A percentile compares a stretch with the other conserved stretches of the same genome.
These are phyloP conservation scores for Pyrgus malvae DNA, from an alignment of 2,888 invertebrate species.

Conservation along the genomic window DNA sequence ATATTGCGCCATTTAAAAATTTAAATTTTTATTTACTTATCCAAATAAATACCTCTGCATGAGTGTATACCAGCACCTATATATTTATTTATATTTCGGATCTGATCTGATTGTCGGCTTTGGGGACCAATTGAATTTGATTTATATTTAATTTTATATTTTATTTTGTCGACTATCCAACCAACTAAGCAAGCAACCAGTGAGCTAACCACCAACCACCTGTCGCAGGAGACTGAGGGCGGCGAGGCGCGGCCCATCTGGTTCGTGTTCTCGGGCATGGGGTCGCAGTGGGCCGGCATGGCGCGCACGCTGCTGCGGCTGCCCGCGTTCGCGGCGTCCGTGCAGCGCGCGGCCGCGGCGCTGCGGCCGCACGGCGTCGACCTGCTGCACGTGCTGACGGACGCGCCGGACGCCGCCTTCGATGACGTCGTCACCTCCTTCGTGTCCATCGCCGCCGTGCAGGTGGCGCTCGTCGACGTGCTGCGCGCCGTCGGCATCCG, in stretches of 20 bases:
- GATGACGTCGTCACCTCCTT: conserved; percentile 95
- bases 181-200: too few relatives aligned
- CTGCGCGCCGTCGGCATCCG: conserved; percentile 87
- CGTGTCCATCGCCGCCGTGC: conserved; percentile 96
- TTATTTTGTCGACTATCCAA: too few relatives aligned
- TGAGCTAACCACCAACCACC: too few relatives aligned
- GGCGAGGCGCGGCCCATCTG: conserved; percentile 91
- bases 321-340: conserved; percentile 89
- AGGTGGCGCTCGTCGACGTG: conserved; percentile 97
- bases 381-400: conserved; percentile 89
- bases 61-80: too few relatives aligned
- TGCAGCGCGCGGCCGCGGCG: conserved; percentile 88
- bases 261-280: conserved; percentile 99
- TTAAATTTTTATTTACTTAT: too few relatives aligned
- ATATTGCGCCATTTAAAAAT: too few relatives aligned
- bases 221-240: conserved; percentile 50
- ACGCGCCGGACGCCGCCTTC: conserved; percentile 88
- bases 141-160: too few relatives aligned
- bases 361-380: conserved; percentile 91
- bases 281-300: conserved; percentile 99
- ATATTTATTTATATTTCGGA: too few relatives aligned
- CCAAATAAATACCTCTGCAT: too few relatives aligned
- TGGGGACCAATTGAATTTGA: too few relatives aligned
- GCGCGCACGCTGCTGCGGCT: conserved; percentile 92
- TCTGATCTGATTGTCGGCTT: too few relatives aligned